These are phyloP conservation scores for Drosophila littoralis DNA, from an alignment of 1,140 invertebrate genomes.

Conservation along the genomic window DNA sequence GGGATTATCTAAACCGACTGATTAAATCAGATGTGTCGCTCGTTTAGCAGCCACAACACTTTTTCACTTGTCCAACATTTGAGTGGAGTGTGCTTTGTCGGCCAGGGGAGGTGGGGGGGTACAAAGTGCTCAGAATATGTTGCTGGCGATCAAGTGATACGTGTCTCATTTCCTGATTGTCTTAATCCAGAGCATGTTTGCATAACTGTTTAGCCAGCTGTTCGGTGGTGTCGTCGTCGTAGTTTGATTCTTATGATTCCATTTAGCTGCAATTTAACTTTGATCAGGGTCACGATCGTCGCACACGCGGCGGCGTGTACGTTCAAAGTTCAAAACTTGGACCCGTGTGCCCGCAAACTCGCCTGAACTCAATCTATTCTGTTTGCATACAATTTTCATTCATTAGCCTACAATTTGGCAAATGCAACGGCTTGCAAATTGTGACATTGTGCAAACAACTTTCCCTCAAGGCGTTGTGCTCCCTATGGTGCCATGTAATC, in stretches of 20 bases:
- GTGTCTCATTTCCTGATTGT: conserved; percentile 68
- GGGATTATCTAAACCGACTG: conserved; percentile 5
- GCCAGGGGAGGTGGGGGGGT: neutral
- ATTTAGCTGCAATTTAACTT: conserved; percentile 41
- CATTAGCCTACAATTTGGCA: conserved; percentile 47
- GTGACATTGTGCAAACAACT: conserved; percentile 23
- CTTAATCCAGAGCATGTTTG: conserved; percentile 49
- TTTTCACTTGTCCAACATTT: conserved; percentile 20
- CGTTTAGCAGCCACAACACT: conserved; percentile 36
- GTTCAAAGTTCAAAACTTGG: conserved; percentile 37
- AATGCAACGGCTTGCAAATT: conserved; percentile 9
- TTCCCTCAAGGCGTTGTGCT: conserved; percentile 6
- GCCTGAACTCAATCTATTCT: conserved; percentile 10
- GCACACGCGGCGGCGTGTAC: conserved; percentile 10
- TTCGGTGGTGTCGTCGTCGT: conserved; percentile 31
- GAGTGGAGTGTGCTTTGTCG: neutral
- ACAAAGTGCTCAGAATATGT: conserved; percentile 6
- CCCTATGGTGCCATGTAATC: neutral
- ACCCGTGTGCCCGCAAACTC: conserved; percentile 2
- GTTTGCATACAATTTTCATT: conserved; percentile 46
- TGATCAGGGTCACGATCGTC: conserved; percentile 49
- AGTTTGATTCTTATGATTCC: conserved; percentile 27
- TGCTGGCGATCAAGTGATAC: conserved; percentile 22
- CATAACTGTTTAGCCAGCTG: conserved; percentile 17
- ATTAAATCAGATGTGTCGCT: conserved; percentile 28